Conservation (phyloP, 1,140 invertebrate genomes). For the Acarapis woodi region DNA sequence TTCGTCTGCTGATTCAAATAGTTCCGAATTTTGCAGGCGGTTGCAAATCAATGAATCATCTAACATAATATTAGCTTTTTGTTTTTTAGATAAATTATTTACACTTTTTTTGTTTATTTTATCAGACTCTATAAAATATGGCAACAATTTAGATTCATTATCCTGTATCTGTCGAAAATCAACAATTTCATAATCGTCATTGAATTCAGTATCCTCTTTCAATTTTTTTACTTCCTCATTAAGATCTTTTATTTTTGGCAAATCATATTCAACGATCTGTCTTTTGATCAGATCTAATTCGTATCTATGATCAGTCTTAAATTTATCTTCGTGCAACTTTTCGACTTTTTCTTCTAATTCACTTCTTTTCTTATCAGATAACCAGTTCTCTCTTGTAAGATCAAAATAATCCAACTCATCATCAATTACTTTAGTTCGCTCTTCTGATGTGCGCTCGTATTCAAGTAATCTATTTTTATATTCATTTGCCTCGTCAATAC, state of each 20-base stretch:
- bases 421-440: constrained; percentile 64
- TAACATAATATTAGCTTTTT: neutral
- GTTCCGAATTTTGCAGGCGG: constrained; percentile 35
- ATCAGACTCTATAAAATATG: constrained; percentile 2
- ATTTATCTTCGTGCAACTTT: constrained; percentile 30
- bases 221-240: constrained; percentile 13
- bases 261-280: constrained; percentile 13
- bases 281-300: constrained; percentile 55
- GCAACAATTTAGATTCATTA: constrained; percentile 6
- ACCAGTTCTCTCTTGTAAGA: constrained; percentile 41
- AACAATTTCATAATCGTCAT: constrained; percentile 5
- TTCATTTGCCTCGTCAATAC: constrained; percentile 33
- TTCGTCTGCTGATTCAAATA: too few species aligned
- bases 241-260: constrained; percentile 19
- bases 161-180: constrained; percentile 5
- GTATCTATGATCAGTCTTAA: constrained; percentile 30
- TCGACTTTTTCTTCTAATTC: constrained; percentile 40
- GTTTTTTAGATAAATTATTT: neutral
- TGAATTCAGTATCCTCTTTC: constrained; percentile 6
- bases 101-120: neutral
- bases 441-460: constrained; percentile 49
- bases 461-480: constrained; percentile 55
- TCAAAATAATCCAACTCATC: constrained; percentile 81
- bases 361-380: constrained; percentile 33
- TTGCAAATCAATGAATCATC: neutral